Evolutionary conservation across 1,140 invertebrate genomes (phyloP).

Genomic region (Capitella teleta): DNA sequence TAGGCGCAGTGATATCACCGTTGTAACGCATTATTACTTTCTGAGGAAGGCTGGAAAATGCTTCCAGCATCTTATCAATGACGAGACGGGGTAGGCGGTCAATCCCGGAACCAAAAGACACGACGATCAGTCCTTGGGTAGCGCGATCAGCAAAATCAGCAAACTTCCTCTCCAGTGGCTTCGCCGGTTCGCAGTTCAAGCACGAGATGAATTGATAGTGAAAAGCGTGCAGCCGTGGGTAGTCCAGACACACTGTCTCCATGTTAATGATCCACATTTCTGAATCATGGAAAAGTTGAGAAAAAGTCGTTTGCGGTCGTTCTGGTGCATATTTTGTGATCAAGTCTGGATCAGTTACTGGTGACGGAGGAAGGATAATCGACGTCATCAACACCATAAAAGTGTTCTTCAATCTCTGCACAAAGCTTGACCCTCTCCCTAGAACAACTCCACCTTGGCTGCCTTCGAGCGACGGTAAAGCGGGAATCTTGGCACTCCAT

Average conservation of each 20-base stretch:
- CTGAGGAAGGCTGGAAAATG: constrained; percentile 43
- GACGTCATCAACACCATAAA: neutral
- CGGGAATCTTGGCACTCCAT: constrained; percentile 1
- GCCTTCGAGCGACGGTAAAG: constrained; percentile 1
- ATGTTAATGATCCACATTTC: neutral
- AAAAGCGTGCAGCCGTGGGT: neutral
- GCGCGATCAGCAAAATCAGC: neutral
- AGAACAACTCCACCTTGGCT: neutral
- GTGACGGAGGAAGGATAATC: neutral
- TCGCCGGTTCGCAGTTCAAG: neutral
- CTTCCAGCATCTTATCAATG: constrained; percentile 32
- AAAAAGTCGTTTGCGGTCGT: neutral
- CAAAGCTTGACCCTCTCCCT: neutral
- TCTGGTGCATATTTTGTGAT: neutral
- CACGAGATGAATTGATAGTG: constrained; percentile 5
- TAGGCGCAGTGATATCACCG: constrained; percentile 46
- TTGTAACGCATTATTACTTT: constrained; percentile 47
- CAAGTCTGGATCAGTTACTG: neutral
- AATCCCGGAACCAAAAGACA: constrained; percentile 7
- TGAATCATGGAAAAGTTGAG: constrained; percentile 1
- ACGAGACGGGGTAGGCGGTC: constrained; percentile 6
- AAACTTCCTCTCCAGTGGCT: constrained; percentile 1
- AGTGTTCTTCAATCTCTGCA: neutral
- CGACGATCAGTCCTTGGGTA: constrained; percentile 2
- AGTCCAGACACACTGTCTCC: constrained; percentile 3